A percentile compares a stretch with the other conserved stretches of the same genome.
Evolutionary conservation across 2,797 vertebrate genomes (phyloP).

Genomic region (Triplophysa yarkandensis): DNA sequence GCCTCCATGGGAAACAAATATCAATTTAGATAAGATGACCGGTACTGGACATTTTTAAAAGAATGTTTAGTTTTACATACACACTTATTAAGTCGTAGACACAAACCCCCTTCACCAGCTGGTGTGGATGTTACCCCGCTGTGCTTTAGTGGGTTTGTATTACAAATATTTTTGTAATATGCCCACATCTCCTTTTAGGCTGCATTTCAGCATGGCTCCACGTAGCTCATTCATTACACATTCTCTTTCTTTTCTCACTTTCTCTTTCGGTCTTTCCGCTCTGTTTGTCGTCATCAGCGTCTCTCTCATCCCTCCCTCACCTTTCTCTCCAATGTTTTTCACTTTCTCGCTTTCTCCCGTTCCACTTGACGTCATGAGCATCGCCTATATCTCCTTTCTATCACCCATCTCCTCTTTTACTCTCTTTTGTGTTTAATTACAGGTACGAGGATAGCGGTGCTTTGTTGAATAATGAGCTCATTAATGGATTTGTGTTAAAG

Average conservation of each 20-base stretch:
- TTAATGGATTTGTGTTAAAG: conserved; percentile 18
- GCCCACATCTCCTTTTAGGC: conserved; percentile 32
- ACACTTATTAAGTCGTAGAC: conserved; percentile 20
- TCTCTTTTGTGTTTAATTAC: conserved; percentile 27
- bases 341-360: conserved; percentile 1
- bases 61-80: background rate
- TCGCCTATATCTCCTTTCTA: conserved; percentile 45
- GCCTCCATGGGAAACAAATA: conserved; percentile 45
- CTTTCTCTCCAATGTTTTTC: background rate
- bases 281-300: conserved; percentile 43
- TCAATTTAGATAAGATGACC: conserved; percentile 26
- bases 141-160: conserved; percentile 34
- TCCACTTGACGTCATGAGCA: conserved; percentile 19
- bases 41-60: conserved; percentile 3
- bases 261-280: conserved; percentile 21
- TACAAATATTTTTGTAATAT: conserved; percentile 60
- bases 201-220: conserved; percentile 15
- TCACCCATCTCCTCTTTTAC: background rate
- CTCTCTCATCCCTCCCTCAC: conserved; percentile 29
- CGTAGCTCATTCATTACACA: conserved; percentile 8
- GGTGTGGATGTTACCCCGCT: background rate
- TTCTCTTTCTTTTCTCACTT: conserved; percentile 9
- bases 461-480: conserved; percentile 24
- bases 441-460: background rate
- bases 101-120: conserved; percentile 10